Evolutionary conservation across 2,113 vertebrate species (phyloP), one percentile per base, ranked within the genome.

Genomic region (Chlamydotis undulata): DNA sequence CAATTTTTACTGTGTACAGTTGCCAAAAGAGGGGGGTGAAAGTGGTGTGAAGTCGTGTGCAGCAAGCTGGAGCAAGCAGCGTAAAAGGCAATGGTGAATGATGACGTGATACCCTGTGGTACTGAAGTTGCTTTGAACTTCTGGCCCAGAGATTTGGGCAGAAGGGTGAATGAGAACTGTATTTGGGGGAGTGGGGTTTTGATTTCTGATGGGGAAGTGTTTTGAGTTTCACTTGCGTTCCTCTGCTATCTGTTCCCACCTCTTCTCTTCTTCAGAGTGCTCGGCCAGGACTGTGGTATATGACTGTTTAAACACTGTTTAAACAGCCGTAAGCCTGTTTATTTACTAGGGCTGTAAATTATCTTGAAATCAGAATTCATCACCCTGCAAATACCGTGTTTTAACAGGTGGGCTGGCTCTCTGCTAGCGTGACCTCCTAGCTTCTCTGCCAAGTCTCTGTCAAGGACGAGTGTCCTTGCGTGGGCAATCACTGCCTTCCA

Each of bases 11-110:
- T 41, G 24, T 22, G 0, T 5, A 2, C 6, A 1, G 33, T 9
- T 67, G 45, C 16, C 56, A 29, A 19, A 23, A 19, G 21, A 41
- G 24, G 21, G 23, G 15, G 31, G 53, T 61, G 81, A 19, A 23
- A 14, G 1, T 0, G 8, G 25, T 14, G n/a, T 9, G n/a, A 35
- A 9, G 28, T 41, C 0, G 0, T 1, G 17, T 5, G 35, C 53
- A 7, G 23, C 15, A 4, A 7, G n/a, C 1, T 37, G 80, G 68
- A 41, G 10, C 0, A 15, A 84, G 50, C 7, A 0, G 39, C 1
- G 26, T 4, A 4, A 37, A 55, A 55, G 47, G 41, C 35, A 6
- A 0, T 5, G 50, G 18, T 15, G 64, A 13, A n/a, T 50, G 47
- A 39, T 33, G 67, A 43, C 1, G 0, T 0, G 23, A 18, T 5